Conservation (phyloP, 2,888 invertebrate genomes). For the Hyposoter dolosus region DNA sequence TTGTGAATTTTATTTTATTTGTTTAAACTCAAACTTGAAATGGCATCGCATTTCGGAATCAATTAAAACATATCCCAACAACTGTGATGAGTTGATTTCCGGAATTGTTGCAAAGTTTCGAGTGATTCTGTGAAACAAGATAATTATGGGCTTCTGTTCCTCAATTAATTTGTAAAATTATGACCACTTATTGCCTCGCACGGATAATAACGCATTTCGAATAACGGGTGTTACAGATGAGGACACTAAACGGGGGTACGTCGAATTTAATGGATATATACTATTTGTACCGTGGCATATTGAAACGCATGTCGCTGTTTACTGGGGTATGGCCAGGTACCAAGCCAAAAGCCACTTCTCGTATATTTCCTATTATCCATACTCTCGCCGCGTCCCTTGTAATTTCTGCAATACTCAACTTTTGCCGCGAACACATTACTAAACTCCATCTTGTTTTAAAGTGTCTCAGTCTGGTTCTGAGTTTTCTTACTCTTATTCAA, state of each 20-base stretch:
- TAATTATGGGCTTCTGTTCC: neutral
- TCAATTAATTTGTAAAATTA: neutral
- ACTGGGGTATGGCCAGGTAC: neutral
- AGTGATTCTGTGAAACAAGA: neutral
- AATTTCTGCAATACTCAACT: slow-evolving; percentile 53
- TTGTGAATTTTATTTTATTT: neutral
- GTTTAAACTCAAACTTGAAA: neutral
- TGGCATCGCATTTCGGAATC: too few species aligned
- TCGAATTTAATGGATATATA: neutral
- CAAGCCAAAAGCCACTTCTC: neutral
- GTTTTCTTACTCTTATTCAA: slow-evolving; percentile 47
- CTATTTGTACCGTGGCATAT: slow-evolving; percentile 1
- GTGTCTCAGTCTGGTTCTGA: slow-evolving; percentile 60
- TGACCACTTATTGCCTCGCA: neutral
- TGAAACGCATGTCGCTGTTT: neutral
- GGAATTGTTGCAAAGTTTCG: neutral
- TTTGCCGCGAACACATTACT: slow-evolving; percentile 51
- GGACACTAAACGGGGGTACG: neutral
- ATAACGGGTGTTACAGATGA: neutral
- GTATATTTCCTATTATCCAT: neutral
- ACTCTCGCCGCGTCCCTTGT: neutral
- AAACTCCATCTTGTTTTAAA: slow-evolving; percentile 65
- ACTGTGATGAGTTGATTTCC: neutral
- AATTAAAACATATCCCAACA: neutral
- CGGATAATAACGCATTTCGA: neutral